phyloP scores from a whole-genome alignment of 2,797 vertebrate genomes.

The Sciaenops ocellatus region DNA sequence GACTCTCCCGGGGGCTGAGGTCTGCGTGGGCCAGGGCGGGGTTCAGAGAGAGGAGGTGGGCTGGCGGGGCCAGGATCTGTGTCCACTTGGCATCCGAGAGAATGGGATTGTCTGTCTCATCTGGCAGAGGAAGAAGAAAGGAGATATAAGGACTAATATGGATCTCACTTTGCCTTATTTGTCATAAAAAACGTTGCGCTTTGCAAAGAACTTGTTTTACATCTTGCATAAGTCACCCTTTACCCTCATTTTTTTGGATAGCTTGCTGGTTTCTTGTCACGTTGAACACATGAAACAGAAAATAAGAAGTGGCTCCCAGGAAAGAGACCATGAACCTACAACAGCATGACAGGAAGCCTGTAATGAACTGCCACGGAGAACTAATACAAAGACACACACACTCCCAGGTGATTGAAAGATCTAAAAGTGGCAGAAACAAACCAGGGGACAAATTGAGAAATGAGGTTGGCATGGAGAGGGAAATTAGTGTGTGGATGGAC shows the following conservation, averaged over 20 bases:
- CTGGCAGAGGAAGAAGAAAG: conserved; percentile 76
- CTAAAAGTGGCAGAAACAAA: conserved; percentile 68
- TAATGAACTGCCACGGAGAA: conserved; percentile 31
- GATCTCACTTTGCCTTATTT: not conserved
- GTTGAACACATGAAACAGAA: conserved; percentile 4
- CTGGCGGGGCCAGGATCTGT: conserved; percentile 93
- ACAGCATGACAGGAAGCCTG: conserved; percentile 24
- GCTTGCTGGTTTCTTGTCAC: conserved; percentile 3
- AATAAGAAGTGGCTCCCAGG: conserved; percentile 4
- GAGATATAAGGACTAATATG: conserved; percentile 47
- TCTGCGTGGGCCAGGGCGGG: conserved; percentile 85
- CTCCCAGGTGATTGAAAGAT: conserved; percentile 58
- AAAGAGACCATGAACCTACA: conserved; percentile 22
- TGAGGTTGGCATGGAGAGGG: conserved; percentile 76
- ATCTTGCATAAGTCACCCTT: not conserved
- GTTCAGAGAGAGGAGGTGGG: conserved; percentile 89
- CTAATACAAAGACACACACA: conserved; percentile 36
- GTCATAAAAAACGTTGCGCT: not conserved
- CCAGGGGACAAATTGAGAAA: conserved; percentile 73
- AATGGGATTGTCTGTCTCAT: conserved; percentile 91
- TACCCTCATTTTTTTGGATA: not conserved
- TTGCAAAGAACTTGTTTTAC: not conserved
- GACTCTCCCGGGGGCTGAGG: conserved; percentile 87
- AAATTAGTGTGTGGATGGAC: conserved; percentile 70
- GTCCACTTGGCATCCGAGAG: conserved; percentile 95